Base-by-base conservation (phyloP, 2,797 vertebrate species). In the Enteromius anoplus region DNA sequence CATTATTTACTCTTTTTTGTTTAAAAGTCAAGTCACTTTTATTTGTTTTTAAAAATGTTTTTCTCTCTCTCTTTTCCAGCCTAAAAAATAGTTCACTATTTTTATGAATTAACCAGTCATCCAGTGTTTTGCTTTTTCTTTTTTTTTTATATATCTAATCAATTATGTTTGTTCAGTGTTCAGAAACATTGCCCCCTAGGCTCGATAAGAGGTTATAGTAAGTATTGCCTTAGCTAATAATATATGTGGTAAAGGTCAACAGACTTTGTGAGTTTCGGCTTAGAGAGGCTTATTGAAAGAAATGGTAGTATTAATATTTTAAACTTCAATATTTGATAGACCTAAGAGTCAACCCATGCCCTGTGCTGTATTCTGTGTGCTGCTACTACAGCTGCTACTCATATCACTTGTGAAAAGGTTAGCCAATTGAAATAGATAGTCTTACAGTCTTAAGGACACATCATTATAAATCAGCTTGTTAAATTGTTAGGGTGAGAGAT, bases 171-270 rank as follows among this genome's bases (percentile, higher is more conserved):
- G 14, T 29, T 62, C 58, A 7, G 3, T 65, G 32, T 34, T 37
- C 29, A 65, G 32, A 65, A 65, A 65, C 64, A 58, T 58, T 58
- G 53, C n/a, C 53, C 17, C 53, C n/a, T 58, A 23, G 55, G 55
- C 14, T 3, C 26, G 34, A 32, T 65, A 19, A 34, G 68, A 70
- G 3, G n/a, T 47, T 26, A 70, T 47, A 47, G 68, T 7, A 70
- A 47, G 23, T 47, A 29, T 47, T 47, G 15, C 6, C 68, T 45
- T 70, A 45, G n/a, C 40, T 45, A 70, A 26, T 45, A 21, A 40
- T 40, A 66, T 19, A 10, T 66, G 64, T 21, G 17, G 8, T 37
- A 4, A 70, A 45, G 40, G n/a, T 70, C n/a, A 70, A 3, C n/a
- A 26, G 23, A 70, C 12, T 3, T 70, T 45, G 6, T 26, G 40